Conservation (phyloP, 2,888 invertebrate species). For the Lasioglossum leucozonium region DNA sequence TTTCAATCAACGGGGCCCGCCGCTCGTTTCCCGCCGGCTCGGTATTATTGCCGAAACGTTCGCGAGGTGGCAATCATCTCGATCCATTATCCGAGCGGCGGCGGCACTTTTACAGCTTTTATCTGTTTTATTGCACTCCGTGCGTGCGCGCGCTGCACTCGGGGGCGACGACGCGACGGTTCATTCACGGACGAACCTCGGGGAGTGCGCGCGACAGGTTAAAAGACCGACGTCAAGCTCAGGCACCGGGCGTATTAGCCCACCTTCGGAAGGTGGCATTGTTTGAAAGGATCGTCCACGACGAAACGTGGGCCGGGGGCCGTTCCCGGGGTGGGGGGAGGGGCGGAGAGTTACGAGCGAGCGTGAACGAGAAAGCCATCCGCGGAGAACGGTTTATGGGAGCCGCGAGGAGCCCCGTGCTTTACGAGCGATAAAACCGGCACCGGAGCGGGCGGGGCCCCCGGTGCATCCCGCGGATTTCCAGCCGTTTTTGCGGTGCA, state of each 20-base stretch:
- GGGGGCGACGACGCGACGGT: background rate
- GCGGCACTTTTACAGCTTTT: slow-evolving; percentile 38
- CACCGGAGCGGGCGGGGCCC: slow-evolving; percentile 29
- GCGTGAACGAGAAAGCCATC: slow-evolving; percentile 53
- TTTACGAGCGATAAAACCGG: slow-evolving; percentile 75
- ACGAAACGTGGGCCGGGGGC: background rate
- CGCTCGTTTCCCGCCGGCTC: background rate
- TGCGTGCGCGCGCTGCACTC: background rate
- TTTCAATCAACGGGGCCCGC: background rate
- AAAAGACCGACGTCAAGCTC: slow-evolving; percentile 29
- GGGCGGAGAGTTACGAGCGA: slow-evolving; percentile 59
- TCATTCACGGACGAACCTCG: background rate
- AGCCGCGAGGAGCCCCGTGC: slow-evolving; percentile 54
- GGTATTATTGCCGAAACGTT: slow-evolving; percentile 25
- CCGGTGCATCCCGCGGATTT: slow-evolving; percentile 12
- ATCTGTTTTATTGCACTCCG: slow-evolving; percentile 37
- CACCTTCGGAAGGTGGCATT: slow-evolving; percentile 21
- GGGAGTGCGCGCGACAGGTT: slow-evolving; percentile 11
- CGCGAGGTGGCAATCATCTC: slow-evolving; percentile 8
- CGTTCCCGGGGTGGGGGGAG: slow-evolving; percentile 35
- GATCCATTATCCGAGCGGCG: background rate
- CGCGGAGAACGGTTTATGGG: slow-evolving; percentile 60
- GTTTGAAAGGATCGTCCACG: slow-evolving; percentile 7
- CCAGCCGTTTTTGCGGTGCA: slow-evolving; percentile 58
- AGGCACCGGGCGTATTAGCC: background rate